Conservation (phyloP, 2,113 vertebrate species). For the Parus major region DNA sequence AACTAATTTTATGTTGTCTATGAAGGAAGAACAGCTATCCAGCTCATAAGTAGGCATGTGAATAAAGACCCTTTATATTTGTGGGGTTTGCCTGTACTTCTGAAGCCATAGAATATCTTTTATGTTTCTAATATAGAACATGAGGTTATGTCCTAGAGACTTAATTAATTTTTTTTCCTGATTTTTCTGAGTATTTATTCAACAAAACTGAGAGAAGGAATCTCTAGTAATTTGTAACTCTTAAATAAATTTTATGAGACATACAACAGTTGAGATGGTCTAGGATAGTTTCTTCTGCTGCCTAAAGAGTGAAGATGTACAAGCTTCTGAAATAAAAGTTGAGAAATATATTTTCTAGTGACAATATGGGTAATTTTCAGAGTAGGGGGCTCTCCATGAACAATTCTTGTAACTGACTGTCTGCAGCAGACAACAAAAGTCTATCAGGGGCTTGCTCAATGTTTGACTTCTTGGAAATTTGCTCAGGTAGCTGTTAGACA, state of each 20-base stretch:
- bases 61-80: not conserved
- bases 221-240: not conserved
- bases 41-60: rapidly evolving
- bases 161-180: not conserved
- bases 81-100: not conserved
- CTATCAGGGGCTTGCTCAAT: not conserved
- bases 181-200: not conserved
- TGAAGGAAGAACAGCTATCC: not conserved
- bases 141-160: not conserved
- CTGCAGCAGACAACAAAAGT: not conserved
- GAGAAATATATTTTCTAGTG: not conserved
- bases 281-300: not conserved
- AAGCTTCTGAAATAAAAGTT: not conserved
- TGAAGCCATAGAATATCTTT: not conserved
- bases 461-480: not conserved
- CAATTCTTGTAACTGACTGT: not conserved
- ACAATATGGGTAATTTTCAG: not conserved
- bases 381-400: not conserved
- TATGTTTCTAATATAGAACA: not conserved
- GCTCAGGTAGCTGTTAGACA: not conserved
- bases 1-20: not conserved
- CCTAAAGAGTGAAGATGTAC: not conserved
- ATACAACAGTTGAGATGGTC: not conserved
- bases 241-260: not conserved
- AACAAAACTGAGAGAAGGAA: not conserved